These are phyloP conservation scores for Calycopis cecrops DNA, from an alignment of 1,140 invertebrate species.

Conservation along the genomic window DNA sequence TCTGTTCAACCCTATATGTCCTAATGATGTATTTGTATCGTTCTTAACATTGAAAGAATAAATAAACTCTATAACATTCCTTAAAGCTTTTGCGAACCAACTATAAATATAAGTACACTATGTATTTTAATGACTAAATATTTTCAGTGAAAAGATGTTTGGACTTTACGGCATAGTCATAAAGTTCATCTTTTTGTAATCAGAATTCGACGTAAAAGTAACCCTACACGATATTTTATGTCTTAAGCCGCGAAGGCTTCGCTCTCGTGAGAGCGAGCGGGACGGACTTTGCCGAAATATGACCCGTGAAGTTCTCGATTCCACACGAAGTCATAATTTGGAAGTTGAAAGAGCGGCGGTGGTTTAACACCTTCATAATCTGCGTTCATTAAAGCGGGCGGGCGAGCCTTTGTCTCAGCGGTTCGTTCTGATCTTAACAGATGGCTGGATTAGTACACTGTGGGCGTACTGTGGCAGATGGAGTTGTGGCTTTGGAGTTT, in stretches of 20 bases:
- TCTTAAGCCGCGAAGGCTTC: slow-evolving; percentile 44
- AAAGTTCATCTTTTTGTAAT: slow-evolving; percentile 46
- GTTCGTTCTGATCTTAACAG: slow-evolving; percentile 60
- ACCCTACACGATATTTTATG: slow-evolving; percentile 46
- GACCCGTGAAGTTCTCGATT: slow-evolving; percentile 58
- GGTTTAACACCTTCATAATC: slow-evolving; percentile 74
- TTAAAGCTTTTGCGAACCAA: no score
- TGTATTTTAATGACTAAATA: slow-evolving; percentile 29
- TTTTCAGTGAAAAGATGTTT: slow-evolving; percentile 33
- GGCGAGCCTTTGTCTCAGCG: slow-evolving; percentile 68
- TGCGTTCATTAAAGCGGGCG: slow-evolving; percentile 67
- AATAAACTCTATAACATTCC: no score
- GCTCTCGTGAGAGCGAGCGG: slow-evolving; percentile 35
- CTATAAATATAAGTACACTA: no score
- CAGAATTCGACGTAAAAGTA: slow-evolving; percentile 29
- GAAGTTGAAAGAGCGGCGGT: slow-evolving; percentile 66
- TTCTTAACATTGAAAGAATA: no score
- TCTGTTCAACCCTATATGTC: no score
- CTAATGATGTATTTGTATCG: no score
- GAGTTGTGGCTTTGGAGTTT: slow-evolving; percentile 6
- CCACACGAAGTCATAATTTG: slow-evolving; percentile 65
- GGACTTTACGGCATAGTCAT: slow-evolving; percentile 42
- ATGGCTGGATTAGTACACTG: slow-evolving; percentile 61
- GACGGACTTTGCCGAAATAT: slow-evolving; percentile 66
- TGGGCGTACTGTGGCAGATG: slow-evolving; percentile 41